Evolutionary conservation across 2,888 invertebrate species (phyloP), one percentile per base, ranked within the genome.

Genomic region (Azorinus chamasolen): DNA sequence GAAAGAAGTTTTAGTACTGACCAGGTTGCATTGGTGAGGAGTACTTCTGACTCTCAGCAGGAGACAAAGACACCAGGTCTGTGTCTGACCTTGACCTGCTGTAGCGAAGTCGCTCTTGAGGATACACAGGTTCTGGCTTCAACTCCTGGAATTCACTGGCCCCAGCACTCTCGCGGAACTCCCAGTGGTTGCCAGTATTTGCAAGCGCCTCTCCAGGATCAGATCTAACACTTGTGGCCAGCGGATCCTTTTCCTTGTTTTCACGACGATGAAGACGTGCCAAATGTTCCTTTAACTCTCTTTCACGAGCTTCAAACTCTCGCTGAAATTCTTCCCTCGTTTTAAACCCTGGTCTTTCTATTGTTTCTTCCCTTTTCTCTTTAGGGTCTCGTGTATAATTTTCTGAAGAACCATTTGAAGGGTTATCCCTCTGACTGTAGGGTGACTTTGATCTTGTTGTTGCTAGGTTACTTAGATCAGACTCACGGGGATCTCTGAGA

Each of bases 21-120:
- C 80, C 81, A 55, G 81, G 81, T 50, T 80, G 74, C 69, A 83
- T 72, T 6, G 85, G 85, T 25, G 85, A 86, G 2, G 85, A 85
- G 37, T 83, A 84, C 65, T 76, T 83, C 53, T 81, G 83, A 53
- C 77, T 73, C 27, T 69, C 77, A 14, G 73, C 68, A 2, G 80
- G 81, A 37, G 81, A 74, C 39, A 86, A 18, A 8, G 78, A 55
- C 16, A 77, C 71, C 1, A 85, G 78, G 51, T 86, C 85, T 14
- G 84, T 83, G 48, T 85, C 84, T 16, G 84, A 85, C 58, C 79
- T 79, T 14, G 86, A 86, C 61, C 81, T 64, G 41, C 77, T 77
- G 50, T 68, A 61, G 3, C 77, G 66, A 18, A 81, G 41, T 32
- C 81, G 46, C 14, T 81, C 77, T 57, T 74, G 70, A 22, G 77